Evolutionary conservation across 2,113 vertebrate species (phyloP), one percentile per base, ranked within the genome.

Genomic region (Siphamia tubifer): DNA sequence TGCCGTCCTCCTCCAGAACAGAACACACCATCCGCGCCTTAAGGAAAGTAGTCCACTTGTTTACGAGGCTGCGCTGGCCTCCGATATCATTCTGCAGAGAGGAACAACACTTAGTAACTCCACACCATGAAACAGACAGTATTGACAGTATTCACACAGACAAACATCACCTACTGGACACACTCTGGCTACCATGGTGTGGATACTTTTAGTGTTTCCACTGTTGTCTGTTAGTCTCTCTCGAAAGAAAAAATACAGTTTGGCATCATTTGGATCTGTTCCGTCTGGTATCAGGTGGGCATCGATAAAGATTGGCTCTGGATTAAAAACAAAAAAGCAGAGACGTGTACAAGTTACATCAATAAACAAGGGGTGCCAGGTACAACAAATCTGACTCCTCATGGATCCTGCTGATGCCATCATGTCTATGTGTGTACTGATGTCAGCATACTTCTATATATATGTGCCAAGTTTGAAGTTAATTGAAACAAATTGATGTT

Each of bases 41-140:
- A 12, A 98, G 87, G 84, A 98, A 99, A 0, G 98, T 99, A 20
- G 96, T 98, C 98, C 98, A 99, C 52, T 98, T 99, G 87, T 99
- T 99, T 52, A 99, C 98, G 0, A 99, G 94, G 71, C 98, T 99
- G 11, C 98, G 94, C 71, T 98, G 96, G 11, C 98, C 98, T n/a
- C 98, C 98, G 0, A 94, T 94, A 85, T 99, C 98, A 67, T 94
- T 99, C 98, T 94, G 78, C 8, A 28, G 25, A 64, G 11, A 74
- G 4, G 54, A 54, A 39, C 10, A 0, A 2, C 13, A 35, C 24
- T 19, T 52, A 27, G 47, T 3, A 77, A 70, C 9, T 15, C 1
- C 0, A 67, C 57, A 34, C 1, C 25, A 21, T 15, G 16, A 30
- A 27, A 52, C 1, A 32, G 1, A 2, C 23, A 2, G 16, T 5